phyloP scores from a whole-genome alignment of 1,140 invertebrate species.

The Microplitis mediator region DNA sequence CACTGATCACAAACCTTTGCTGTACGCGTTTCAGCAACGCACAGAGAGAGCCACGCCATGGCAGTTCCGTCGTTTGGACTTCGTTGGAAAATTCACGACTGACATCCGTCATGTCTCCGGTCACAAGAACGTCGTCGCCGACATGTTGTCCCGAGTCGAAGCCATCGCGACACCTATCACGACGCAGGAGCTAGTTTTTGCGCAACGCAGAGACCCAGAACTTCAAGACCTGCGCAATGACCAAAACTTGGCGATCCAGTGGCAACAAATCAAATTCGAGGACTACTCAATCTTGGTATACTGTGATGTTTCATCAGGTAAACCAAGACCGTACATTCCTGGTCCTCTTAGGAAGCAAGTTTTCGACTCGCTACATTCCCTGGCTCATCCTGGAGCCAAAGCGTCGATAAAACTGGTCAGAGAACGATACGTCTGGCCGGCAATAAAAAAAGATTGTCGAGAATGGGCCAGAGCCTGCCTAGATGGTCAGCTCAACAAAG shows the following conservation, averaged over 20 bases:
- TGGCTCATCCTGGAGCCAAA: conserved; percentile 35
- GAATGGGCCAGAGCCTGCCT: conserved; percentile 40
- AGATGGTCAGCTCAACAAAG: conserved; percentile 43
- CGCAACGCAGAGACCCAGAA: too few relatives aligned
- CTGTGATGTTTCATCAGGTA: conserved; percentile 24
- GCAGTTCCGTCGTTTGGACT: neutral
- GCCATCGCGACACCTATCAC: neutral
- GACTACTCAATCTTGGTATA: conserved; percentile 6
- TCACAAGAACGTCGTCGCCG: conserved; percentile 36
- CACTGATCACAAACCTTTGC: neutral
- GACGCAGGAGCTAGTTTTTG: neutral
- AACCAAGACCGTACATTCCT: conserved; percentile 29
- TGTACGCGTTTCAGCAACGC: conserved; percentile 7
- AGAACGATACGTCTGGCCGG: conserved; percentile 40
- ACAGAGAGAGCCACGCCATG: conserved; percentile 9
- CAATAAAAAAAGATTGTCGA: conserved; percentile 43
- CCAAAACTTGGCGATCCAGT: conserved; percentile 30
- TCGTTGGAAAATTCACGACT: conserved; percentile 29
- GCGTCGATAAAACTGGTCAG: conserved; percentile 30
- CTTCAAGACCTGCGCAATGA: conserved; percentile 22
- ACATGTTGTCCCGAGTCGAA: conserved; percentile 31
- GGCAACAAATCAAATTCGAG: conserved; percentile 1
- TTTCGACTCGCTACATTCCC: conserved; percentile 23
- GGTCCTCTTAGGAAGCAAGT: conserved; percentile 1
- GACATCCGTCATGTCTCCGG: conserved; percentile 18